These are phyloP conservation scores for Rosalia funebris DNA, from an alignment of 2,888 invertebrate genomes.

Conservation along the genomic window DNA sequence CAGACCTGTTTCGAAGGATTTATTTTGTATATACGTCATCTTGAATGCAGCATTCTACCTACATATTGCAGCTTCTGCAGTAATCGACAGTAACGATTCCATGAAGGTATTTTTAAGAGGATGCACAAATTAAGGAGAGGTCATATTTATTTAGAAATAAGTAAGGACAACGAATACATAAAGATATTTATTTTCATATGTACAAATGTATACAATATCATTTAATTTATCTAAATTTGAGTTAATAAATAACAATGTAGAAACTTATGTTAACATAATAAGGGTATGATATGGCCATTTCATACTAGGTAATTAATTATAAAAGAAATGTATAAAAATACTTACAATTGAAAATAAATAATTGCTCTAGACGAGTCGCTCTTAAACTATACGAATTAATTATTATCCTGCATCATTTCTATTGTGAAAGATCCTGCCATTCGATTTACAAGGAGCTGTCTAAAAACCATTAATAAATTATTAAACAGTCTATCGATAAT, in stretches of 20 bases:
- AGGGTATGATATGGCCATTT: slow-evolving; percentile 35
- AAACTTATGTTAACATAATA: slow-evolving; percentile 26
- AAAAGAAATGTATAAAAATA: slow-evolving; percentile 9
- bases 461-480: background rate
- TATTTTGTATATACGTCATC: too few species aligned
- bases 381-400: background rate
- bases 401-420: slow-evolving; percentile 10
- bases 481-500: background rate
- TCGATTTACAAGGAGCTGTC: slow-evolving; percentile 1
- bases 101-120: too few species aligned
- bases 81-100: too few species aligned
- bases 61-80: too few species aligned
- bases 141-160: too few species aligned
- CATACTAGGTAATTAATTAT: slow-evolving; percentile 18
- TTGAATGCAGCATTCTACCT: too few species aligned
- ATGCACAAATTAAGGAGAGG: too few species aligned
- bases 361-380: background rate
- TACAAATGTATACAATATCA: slow-evolving; percentile 54
- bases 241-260: slow-evolving; percentile 28
- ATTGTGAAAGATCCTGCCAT: slow-evolving; percentile 3
- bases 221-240: slow-evolving; percentile 25
- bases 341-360: slow-evolving; percentile 12
- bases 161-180: too few species aligned
- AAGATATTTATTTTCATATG: slow-evolving; percentile 50
- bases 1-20: too few species aligned